Percentiles rank a stretch among this genome's conserved stretches.
Evolutionary conservation across 2,888 invertebrate genomes (phyloP).

Genomic region (Drosophila pseudotakahashii): DNA sequence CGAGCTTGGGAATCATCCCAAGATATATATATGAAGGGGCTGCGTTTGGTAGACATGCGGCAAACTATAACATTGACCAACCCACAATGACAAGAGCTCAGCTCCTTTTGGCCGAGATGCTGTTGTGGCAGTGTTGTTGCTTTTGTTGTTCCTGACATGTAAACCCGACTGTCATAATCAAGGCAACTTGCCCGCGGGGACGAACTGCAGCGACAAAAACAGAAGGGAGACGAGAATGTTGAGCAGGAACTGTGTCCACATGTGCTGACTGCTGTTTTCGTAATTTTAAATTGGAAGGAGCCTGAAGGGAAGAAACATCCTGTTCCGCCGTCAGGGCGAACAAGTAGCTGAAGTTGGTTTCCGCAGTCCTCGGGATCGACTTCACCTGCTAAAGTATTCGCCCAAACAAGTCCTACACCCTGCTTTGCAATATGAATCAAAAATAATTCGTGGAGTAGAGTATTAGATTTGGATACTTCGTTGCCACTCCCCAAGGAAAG

Average conservation of each 20-base stretch:
- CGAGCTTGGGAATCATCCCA: slow-evolving; percentile 11
- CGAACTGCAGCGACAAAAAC: slow-evolving; percentile 2
- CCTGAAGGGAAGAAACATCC: background rate
- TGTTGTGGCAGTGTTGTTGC: slow-evolving; percentile 8
- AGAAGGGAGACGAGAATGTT: slow-evolving; percentile 1
- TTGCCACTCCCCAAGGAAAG: background rate
- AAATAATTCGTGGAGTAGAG: background rate
- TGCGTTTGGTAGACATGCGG: slow-evolving; percentile 47
- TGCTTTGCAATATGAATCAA: background rate
- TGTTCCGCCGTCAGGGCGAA: background rate
- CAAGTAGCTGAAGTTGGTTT: background rate
- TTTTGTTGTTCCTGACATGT: slow-evolving; percentile 52
- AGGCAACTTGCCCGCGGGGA: slow-evolving; percentile 71
- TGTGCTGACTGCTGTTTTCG: slow-evolving; percentile 4
- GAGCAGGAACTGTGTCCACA: slow-evolving; percentile 37
- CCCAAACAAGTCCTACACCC: background rate
- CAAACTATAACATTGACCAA: slow-evolving; percentile 72
- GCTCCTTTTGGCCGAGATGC: slow-evolving; percentile 42
- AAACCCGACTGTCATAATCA: slow-evolving; percentile 75
- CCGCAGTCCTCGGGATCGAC: background rate
- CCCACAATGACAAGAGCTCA: slow-evolving; percentile 24
- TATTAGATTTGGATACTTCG: background rate
- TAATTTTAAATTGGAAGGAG: slow-evolving; percentile 5
- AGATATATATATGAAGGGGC: slow-evolving; percentile 12
- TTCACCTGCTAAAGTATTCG: background rate